A percentile compares a stretch with the other conserved stretches of the same genome.
Evolutionary conservation across 1,140 invertebrate species (phyloP).

Genomic region (Idris sp.): DNA sequence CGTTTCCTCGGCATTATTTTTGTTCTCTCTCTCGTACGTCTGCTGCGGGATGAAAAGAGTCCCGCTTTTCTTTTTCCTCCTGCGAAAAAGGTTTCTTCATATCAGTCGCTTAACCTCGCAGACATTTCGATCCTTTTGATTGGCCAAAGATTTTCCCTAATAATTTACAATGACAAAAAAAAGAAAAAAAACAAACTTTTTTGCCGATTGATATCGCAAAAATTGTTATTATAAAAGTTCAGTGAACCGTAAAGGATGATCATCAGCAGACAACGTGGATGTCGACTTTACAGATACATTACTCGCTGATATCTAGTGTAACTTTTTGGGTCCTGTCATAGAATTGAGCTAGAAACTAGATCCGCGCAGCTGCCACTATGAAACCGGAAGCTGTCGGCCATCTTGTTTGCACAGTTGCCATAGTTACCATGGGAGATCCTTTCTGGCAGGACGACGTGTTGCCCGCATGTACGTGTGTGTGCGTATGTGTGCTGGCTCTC

Average conservation of each 20-base stretch:
- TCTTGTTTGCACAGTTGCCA: slow-evolving; percentile 78
- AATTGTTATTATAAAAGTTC: no score
- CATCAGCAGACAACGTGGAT: slow-evolving; percentile 10
- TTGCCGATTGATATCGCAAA: no score
- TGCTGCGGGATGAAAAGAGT: slow-evolving; percentile 16
- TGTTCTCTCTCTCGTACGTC: slow-evolving; percentile 17
- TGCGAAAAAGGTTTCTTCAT: no score
- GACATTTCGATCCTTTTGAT: no score
- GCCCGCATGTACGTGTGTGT: slow-evolving; percentile 31
- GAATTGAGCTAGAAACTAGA: slow-evolving; percentile 75
- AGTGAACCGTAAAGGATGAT: no score
- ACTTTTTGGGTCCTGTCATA: slow-evolving; percentile 46
- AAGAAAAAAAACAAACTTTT: no score
- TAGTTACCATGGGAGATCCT: slow-evolving; percentile 74
- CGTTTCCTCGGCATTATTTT: slow-evolving; percentile 32
- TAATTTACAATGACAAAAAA: no score
- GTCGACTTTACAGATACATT: slow-evolving; percentile 27
- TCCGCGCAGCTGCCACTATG: slow-evolving; percentile 74
- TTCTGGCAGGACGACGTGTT: slow-evolving; percentile 64
- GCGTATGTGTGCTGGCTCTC: slow-evolving; percentile 31
- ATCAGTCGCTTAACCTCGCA: no score
- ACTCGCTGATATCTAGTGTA: slow-evolving; percentile 24
- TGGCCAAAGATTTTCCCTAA: no score
- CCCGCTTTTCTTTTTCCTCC: slow-evolving; percentile 1
- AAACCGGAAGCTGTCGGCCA: slow-evolving; percentile 78